These are phyloP conservation scores for Hoplostethus atlanticus DNA, from an alignment of 2,797 vertebrate genomes.

Conservation along the genomic window DNA sequence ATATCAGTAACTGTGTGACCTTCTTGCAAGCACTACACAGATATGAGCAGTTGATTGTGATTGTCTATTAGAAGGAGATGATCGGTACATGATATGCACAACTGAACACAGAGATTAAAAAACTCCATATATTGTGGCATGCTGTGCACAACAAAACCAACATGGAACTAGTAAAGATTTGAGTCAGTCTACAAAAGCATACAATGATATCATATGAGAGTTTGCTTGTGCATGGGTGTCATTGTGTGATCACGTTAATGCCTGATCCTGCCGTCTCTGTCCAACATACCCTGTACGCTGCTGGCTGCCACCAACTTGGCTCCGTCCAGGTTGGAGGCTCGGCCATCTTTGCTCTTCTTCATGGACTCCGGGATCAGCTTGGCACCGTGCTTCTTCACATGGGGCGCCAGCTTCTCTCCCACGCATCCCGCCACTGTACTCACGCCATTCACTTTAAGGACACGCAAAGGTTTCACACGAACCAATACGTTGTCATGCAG, in stretches of 20 bases:
- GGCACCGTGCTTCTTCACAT: conserved; percentile 93
- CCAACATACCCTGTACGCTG: conserved; percentile 88
- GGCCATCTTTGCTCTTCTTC: conserved; percentile 90
- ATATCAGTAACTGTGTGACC: too few species aligned
- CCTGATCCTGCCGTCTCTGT: background rate
- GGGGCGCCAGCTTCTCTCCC: conserved; percentile 92
- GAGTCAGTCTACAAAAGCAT: background rate
- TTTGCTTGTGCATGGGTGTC: too few species aligned
- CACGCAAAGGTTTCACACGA: background rate
- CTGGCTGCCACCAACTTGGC: conserved; percentile 92
- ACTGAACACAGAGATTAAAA: too few species aligned
- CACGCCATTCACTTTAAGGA: conserved; percentile 90
- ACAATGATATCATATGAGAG: background rate
- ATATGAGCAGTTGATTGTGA: too few species aligned
- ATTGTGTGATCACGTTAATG: background rate
- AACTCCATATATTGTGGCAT: too few species aligned
- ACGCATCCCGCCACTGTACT: conserved; percentile 90
- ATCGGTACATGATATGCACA: too few species aligned
- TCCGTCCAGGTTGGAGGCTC: conserved; percentile 87
- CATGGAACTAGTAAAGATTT: background rate
- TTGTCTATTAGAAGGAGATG: too few species aligned
- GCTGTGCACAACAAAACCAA: too few species aligned
- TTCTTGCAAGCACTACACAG: too few species aligned
- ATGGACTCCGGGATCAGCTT: conserved; percentile 94
- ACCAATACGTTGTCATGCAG: too few species aligned